Evolutionary conservation across 1,140 invertebrate genomes (phyloP), one percentile per base, ranked within the genome.

Genomic region (Aphelinus atriplicis): DNA sequence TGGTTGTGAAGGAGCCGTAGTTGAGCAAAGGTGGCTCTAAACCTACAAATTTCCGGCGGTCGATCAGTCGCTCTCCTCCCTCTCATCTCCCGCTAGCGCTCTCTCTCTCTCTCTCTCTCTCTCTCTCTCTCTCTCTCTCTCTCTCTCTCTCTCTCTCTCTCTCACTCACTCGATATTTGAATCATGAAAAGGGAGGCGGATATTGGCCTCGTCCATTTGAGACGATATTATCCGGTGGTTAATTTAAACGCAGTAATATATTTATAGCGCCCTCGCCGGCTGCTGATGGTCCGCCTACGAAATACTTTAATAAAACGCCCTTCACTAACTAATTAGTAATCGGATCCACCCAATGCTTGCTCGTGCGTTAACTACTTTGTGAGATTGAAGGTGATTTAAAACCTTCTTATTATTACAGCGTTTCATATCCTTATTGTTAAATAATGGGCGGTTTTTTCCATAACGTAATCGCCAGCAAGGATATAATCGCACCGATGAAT

Each of bases 351-450:
- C 10, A 26, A 2, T n/a, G 47, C 0, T 48, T 65, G 7, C 9
- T n/a, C 63, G 48, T 46, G 9, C 10, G 57, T 68, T 62, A 76
- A 77, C 74, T 77, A 75, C 68, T 75, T 70, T 55, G 57, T n/a
- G 56, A 10, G n/a, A 58, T 58, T 58, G 7, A 58, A 58, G 56
- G 56, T 58, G 56, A 6, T n/a, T 6, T n/a, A 3, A n/a, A 58
- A n/a, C 7, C 26, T 58, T 3, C 26, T n/a, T n/a, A 58, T 58
- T 58, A 58, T n/a, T 58, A n/a, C n/a, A 26, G 26, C 26, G 26
- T 26, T 26, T 26, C 26, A 26, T 26, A 26, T 26, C 26, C 26
- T 26, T 26, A 26, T 26, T 26, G 26, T 26, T 26, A 26, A 26
- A 26, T 26, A 26, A 26, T 26, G 26, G 26, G 26, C 26, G 26